These are phyloP conservation scores for Lepidochrysops patricia DNA, from an alignment of 2,888 invertebrate genomes.

Conservation along the genomic window DNA sequence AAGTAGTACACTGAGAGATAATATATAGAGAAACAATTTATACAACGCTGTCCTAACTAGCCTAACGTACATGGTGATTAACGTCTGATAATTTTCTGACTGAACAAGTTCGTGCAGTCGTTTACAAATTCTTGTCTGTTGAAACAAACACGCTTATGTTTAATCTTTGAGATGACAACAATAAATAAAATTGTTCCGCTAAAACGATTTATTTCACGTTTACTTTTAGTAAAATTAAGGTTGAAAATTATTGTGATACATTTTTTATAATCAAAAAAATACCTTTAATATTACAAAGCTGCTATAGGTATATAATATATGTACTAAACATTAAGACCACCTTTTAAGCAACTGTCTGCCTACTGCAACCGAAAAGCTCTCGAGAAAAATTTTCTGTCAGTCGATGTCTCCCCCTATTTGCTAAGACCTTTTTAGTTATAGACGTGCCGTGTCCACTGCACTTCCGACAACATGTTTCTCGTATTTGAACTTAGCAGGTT, in stretches of 20 bases:
- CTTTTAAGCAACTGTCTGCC: slow-evolving; percentile 27
- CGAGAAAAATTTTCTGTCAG: slow-evolving; percentile 61
- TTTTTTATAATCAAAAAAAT: too few relatives aligned
- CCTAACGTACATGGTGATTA: slow-evolving; percentile 35
- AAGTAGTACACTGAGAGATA: slow-evolving; percentile 44
- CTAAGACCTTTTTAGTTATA: slow-evolving; percentile 73
- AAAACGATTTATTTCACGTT: too few relatives aligned
- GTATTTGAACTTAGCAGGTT: too few relatives aligned
- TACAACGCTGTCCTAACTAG: slow-evolving; percentile 41
- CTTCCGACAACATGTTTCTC: background rate
- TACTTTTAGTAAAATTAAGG: too few relatives aligned
- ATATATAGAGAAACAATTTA: slow-evolving; percentile 53
- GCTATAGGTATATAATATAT: too few relatives aligned
- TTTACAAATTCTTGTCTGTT: background rate
- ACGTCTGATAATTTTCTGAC: background rate
- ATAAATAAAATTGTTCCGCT: background rate
- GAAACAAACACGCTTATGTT: background rate
- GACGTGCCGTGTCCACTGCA: slow-evolving; percentile 39
- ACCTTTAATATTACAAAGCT: too few relatives aligned
- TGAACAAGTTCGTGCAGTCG: background rate
- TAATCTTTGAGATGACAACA: background rate
- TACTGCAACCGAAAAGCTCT: slow-evolving; percentile 29
- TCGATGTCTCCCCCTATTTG: slow-evolving; percentile 71
- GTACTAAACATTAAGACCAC: slow-evolving; percentile 1
- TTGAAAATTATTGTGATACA: too few relatives aligned